phyloP scores from a whole-genome alignment of 2,888 invertebrate species.

The Polydrusus cervinus region DNA sequence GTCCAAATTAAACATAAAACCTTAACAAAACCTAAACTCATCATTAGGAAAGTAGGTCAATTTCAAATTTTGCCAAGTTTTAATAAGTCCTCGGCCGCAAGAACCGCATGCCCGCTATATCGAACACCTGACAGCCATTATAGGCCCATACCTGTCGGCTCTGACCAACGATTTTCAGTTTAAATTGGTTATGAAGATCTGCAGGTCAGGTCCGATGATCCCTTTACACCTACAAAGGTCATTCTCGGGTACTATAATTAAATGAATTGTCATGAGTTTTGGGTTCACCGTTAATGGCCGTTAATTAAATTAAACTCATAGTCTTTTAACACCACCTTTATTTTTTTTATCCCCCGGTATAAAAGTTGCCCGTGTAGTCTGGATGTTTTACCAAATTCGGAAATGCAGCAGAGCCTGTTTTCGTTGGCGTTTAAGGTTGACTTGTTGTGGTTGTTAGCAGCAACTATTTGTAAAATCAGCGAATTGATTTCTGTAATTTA shows the following conservation, averaged over 20 bases:
- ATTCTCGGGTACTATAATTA: background rate
- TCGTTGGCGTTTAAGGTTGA: too few species aligned
- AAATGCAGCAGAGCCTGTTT: too few species aligned
- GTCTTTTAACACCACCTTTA: too few species aligned
- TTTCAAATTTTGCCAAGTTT: constrained; percentile 24
- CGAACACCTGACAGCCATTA: constrained; percentile 24
- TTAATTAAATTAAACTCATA: too few species aligned
- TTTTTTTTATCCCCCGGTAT: too few species aligned
- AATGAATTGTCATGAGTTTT: too few species aligned
- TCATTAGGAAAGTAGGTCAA: constrained; percentile 25
- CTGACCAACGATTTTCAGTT: background rate
- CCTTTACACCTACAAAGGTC: constrained; percentile 21
- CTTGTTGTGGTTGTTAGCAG: too few species aligned
- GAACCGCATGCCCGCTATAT: background rate
- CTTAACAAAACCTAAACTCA: background rate
- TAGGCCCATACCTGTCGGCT: background rate
- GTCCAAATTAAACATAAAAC: background rate
- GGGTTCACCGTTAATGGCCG: too few species aligned
- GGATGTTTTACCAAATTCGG: too few species aligned
- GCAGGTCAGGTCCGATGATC: background rate
- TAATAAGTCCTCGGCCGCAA: constrained; percentile 3
- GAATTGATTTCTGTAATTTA: too few species aligned
- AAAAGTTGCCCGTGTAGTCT: too few species aligned
- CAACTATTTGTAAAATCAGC: too few species aligned
- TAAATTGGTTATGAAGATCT: constrained; percentile 23